Evolutionary conservation across 2,888 invertebrate genomes (phyloP), one percentile per base, ranked within the genome.

Genomic region (Latrodectus elegans): DNA sequence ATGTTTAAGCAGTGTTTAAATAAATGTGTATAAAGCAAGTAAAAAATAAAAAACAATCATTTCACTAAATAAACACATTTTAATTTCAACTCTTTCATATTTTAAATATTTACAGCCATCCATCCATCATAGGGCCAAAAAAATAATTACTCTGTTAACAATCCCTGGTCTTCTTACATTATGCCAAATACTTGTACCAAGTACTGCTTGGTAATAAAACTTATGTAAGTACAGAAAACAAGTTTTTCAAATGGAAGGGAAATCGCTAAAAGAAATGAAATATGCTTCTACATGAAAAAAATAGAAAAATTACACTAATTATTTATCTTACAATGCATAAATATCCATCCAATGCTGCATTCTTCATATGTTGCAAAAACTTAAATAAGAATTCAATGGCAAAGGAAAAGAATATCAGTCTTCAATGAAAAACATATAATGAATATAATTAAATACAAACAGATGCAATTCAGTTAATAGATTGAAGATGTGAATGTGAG

Each of bases 31-130:
- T 38, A 6, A 6, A 38, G 6, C 6, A 1, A 38, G 38, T 38
- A 38, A 72, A 73, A 17, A 73, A 73, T 68, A 64, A 76, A 1
- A 70, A 76, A 78, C 76, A 26, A 38, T 6, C 38, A 38, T 53
- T 4, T 88, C 87, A 83, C 82, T 88, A 88, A 88, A 88, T 88
- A 88, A 88, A 88, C 87, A 88, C 87, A 88, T 88, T 88, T 88
- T 88, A 88, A 78, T 88, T 88, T 88, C 87, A 88, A 88, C 87
- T 82, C 86, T 75, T 84, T 87, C 81, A 76, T 86, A 74, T 78
- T 78, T 87, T 72, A 68, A 74, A 88, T 88, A 88, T 88, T 88
- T 88, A 88, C 87, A 60, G 10, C 38, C 38, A 87, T 77, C 82
- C 82, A 88, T 83, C 78, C 87, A 78, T 83, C 83, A 60, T 52